Evolutionary conservation across 2,113 vertebrate species (phyloP), one percentile per base, ranked within the genome.

Genomic region (Elaphurus davidianus): DNA sequence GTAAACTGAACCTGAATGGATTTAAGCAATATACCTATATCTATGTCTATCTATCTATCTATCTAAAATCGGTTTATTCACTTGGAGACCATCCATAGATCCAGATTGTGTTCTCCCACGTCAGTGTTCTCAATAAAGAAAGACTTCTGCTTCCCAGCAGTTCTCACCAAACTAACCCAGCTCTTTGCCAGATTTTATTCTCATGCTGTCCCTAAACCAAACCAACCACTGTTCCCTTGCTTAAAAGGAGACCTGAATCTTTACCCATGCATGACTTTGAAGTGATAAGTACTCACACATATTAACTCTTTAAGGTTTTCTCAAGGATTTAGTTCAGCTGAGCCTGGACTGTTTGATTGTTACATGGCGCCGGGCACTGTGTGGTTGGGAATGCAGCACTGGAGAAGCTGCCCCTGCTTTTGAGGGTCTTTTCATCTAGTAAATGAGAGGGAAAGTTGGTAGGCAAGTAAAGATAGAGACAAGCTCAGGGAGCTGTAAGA

Each of bases 331-430:
- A 33, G 9, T 19, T 52, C 6, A 57, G 12, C 15, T 25, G 17
- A 33, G 2, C 6, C 25, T 17, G 0, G 23, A 33, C 40, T 50
- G 5, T 8, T 59, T 60, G 47, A 43, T 12, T 40, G 3, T 60
- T 43, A 47, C 9, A 11, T 55, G 8, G 45, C 36, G 0, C 0
- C 28, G 40, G n/a, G 36, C 2, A 25, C 5, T 64, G 27, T 5
- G 2, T 17, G 4, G 52, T 10, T 30, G 6, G 9, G 40, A 78
- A 93, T 4, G 2, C 4, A 23, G 7, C 27, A 0, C 0, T 40
- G 23, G 13, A 64, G 19, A 81, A 67, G 23, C 13, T 86, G 5
- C 5, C 2, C 23, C 9, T 47, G 28, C 15, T 3, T 83, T 81
- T 12, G 30, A 43, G 19, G 5, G 11, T n/a, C 27, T 45, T 47